Conservation (phyloP, 2,797 vertebrate genomes). For the Chiloscyllium punctatum region DNA sequence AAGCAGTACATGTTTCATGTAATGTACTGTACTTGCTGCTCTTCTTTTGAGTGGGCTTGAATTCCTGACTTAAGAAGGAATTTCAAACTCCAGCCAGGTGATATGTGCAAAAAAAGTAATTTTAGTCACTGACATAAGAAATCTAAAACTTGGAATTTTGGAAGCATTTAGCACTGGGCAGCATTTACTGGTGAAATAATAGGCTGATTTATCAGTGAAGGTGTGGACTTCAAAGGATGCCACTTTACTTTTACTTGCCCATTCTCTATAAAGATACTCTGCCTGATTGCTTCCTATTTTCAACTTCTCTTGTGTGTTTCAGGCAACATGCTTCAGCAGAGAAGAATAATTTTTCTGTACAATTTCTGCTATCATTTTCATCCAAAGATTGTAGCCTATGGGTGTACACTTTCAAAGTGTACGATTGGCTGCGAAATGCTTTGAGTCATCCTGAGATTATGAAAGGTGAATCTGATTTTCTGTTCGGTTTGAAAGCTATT, state of each 20-base stretch:
- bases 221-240: background rate
- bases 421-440: background rate
- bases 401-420: background rate
- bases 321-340: background rate
- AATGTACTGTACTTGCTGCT: background rate
- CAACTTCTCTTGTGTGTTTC: too few relatives aligned
- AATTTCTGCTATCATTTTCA: background rate
- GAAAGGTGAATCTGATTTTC: background rate
- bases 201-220: background rate
- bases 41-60: background rate
- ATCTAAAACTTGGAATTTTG: background rate
- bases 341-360: background rate
- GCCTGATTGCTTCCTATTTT: background rate
- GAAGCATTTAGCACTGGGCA: background rate
- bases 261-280: background rate
- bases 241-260: background rate
- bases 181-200: background rate
- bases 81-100: background rate
- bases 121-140: background rate
- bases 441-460: background rate
- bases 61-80: background rate
- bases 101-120: background rate
- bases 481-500: conserved; percentile 31
- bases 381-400: too few relatives aligned
- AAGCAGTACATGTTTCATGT: background rate